A percentile compares a stretch with the other conserved stretches of the same genome.
Evolutionary conservation across 2,888 invertebrate genomes (phyloP).

Genomic region (Rosalia funebris): DNA sequence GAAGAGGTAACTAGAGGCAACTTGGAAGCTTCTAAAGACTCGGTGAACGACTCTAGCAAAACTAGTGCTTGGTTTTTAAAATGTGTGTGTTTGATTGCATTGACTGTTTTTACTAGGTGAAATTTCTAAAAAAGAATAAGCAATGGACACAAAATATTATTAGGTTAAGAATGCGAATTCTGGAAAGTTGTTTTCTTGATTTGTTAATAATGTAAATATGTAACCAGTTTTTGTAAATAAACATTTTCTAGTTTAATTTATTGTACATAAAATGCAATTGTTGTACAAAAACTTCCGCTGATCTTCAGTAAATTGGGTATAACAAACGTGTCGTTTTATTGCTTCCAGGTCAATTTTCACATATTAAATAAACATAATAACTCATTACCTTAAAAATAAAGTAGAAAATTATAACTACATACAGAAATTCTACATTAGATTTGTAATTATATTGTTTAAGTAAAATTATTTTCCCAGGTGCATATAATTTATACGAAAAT

Average conservation of each 20-base stretch:
- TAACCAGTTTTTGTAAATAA: constrained; percentile 30
- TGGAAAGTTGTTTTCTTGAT: constrained; percentile 22
- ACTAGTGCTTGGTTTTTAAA: constrained; percentile 40
- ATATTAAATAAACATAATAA: no score
- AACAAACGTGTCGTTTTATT: no score
- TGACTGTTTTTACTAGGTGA: constrained; percentile 49
- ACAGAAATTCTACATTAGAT: no score
- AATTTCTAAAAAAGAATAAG: constrained; percentile 22
- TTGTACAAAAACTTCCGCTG: constrained; percentile 11
- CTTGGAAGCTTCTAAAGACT: constrained; percentile 67
- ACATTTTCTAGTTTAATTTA: constrained; percentile 22
- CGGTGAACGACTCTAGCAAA: constrained; percentile 31
- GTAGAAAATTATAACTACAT: no score
- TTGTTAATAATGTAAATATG: constrained; percentile 26
- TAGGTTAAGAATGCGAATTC: background rate
- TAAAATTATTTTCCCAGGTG: no score
- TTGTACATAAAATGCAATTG: constrained; percentile 22
- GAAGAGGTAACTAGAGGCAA: constrained; percentile 75
- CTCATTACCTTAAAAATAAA: no score
- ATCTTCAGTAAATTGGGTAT: background rate
- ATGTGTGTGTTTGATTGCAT: constrained; percentile 38
- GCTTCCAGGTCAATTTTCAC: no score
- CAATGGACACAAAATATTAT: constrained; percentile 7
- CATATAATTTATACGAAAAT: no score
- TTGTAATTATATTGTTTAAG: no score